Base-by-base conservation (phyloP, 2,113 vertebrate genomes). In the Gorsachius goisagi region DNA sequence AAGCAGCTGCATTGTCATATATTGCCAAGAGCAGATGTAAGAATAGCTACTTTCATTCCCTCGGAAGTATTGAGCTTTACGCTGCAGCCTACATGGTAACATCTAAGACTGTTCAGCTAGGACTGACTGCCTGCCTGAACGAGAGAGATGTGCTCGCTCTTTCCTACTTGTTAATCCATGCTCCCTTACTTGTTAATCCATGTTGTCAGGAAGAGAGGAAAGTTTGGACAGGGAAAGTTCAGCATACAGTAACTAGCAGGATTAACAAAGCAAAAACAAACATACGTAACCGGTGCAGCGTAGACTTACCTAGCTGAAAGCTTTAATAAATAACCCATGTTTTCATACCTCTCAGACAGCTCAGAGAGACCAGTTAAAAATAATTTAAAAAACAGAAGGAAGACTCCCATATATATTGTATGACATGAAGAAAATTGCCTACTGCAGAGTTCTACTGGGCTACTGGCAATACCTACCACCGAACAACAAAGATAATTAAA, bases 231-330 rank as follows among this genome's bases (percentile, higher is more conserved):
- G 35, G 9, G 8, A 22, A 89, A 85, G 6, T 64, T 62, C 15
- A n/a, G 39, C 28, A 50, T 27, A 23, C 44, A 81, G 8, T 20
- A n/a, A 81, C 30, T 60, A 73, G 11, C 12, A n/a, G 33, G 22
- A 88, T 44, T 72, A 77, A 58, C 22, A 73, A 16, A 80, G n/a
- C 19, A 49, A 73, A 77, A 77, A 11, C 28, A 66, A 85, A 62
- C 11, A 7, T 21, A 49, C 0, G 0, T 33, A 56, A 47, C 13
- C 23, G 44, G 9, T 10, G 17, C 35, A 71, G 17, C 6, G 6
- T 52, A 87, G 21, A 23, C 4, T 14, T 56, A 49, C 3, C 23
- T 30, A 78, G 22, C 28, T 85, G 78, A 82, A 77, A 66, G 77
- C 21, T 23, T 55, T 19, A 35, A 56, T 44, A 47, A 69, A n/a